Base-by-base conservation (phyloP, 2,113 vertebrate genomes). In the Chaetops frenatus region DNA sequence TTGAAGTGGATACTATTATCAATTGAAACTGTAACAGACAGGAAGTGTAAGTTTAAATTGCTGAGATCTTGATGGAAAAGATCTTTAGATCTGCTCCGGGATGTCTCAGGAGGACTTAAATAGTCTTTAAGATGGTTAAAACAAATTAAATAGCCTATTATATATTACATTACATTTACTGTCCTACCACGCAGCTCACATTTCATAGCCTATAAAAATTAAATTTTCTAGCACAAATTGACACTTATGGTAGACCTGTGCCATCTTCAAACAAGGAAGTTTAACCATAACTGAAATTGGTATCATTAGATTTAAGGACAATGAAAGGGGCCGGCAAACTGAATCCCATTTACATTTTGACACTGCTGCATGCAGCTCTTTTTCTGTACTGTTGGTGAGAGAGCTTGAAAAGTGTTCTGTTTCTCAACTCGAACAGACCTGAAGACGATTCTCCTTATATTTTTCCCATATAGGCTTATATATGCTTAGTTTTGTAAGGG, bases 141-240 rank as follows among this genome's bases (percentile, higher is more conserved):
- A 71, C 78, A 91, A 91, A 95, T 97, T 91, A 96, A 95, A 96
- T 82, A 72, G 78, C 54, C 84, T 88, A 80, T 91, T 89, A 94
- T 14, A 67, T 56, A 79, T 79, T 74, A 57, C 53, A 71, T 88
- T 92, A 90, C 85, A 94, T 74, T 95, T 92, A 96, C 48, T 80
- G 84, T 67, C 84, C 84, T 91, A 88, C 50, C 51, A 94, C 2
- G 0, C 62, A 93, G 81, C 16, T 95, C 74, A 85, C 84, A 62
- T 83, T 95, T 95, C 81, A 85, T 15, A 69, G 91, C 45, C 85
- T 77, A 87, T 95, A 94, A 96, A 95, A 92, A 97, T 82, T 76
- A 92, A 80, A 72, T 97, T 91, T 92, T 70, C 90, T 82, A 83
- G 62, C 71, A 94, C 66, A 94, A 95, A 95, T 80, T 73, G 90